Base-by-base conservation (phyloP, 2,797 vertebrate genomes). In the Dryobates pubescens region DNA sequence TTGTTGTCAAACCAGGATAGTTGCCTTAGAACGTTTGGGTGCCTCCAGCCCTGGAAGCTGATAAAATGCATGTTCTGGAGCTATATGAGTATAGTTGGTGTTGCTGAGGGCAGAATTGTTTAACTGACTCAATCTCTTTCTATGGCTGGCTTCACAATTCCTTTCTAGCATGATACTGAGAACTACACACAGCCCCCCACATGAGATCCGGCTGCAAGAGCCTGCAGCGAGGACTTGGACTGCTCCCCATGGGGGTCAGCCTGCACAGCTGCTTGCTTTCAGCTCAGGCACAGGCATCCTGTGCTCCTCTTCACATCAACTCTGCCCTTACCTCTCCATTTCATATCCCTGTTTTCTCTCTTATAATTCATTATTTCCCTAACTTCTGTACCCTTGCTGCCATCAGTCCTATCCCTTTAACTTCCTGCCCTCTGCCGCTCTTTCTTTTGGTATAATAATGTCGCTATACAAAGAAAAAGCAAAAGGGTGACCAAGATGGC, bases 21-120 rank as follows among this genome's bases (percentile, higher is more conserved):
- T 13, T 10, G 43, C 51, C 51, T 64, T 20, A 23, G 17, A 51
- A 65, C 10, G 7, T 57, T 5, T 67, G 47, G 27, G 20, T 13
- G 9, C 54, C 64, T 80, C 26, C 49, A 67, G 49, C 24, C 9
- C 18, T 63, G 30, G n/a, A 71, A 62, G 64, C 29, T 34, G 24
- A 32, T 32, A 19, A 47, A 82, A 36, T 13, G 13, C 32, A 43
- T 84, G 2, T 59, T 43, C 67, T 86, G 41, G 17, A 74, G 41
- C 0, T 0, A 23, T 7, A 20, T 0, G 1, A 77, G 27, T 61
- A n/a, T 18, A 76, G 22, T 2, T 47, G 49, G 41, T 53, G 56
- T 26, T 90, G 22, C 38, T 56, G 65, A 29, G 27, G 57, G 47
- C 18, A 62, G 16, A 90, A 81, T 2, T 43, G 20, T 22, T 53